phyloP scores from a whole-genome alignment of 2,113 vertebrate genomes.

The Gambusia holbrooki region DNA sequence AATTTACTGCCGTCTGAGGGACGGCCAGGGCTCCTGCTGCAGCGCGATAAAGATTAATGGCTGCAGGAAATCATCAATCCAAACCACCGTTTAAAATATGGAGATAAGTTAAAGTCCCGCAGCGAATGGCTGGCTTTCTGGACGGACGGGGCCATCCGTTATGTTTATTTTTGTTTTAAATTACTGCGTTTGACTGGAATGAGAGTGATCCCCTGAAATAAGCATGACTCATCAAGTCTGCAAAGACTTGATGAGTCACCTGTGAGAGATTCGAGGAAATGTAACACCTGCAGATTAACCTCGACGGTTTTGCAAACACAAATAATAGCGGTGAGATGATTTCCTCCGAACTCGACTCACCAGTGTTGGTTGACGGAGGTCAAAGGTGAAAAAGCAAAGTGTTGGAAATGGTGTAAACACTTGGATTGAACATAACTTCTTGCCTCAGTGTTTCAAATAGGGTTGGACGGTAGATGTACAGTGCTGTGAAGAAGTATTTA shows the following conservation, averaged over 20 bases:
- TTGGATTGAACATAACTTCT: too few relatives aligned
- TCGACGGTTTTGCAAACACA: too few relatives aligned
- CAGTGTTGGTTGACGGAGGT: background rate
- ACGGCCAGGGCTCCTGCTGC: slow-evolving; percentile 21
- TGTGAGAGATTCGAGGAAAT: too few relatives aligned
- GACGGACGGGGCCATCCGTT: background rate
- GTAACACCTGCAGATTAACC: too few relatives aligned
- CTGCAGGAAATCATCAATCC: slow-evolving; percentile 53
- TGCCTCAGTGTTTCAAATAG: too few relatives aligned
- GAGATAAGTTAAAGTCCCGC: slow-evolving; percentile 23
- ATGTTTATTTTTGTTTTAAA: slow-evolving; percentile 14
- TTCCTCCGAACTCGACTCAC: too few relatives aligned
- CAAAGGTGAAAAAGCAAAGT: background rate
- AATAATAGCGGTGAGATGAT: too few relatives aligned
- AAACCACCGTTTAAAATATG: slow-evolving; percentile 33
- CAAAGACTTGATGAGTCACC: background rate
- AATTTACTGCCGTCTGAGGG: slow-evolving; percentile 42
- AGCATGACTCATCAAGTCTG: background rate
- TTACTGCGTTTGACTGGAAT: slow-evolving; percentile 32
- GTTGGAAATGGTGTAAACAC: too few relatives aligned
- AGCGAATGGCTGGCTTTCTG: background rate
- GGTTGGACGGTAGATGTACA: too few relatives aligned
- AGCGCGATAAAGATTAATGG: slow-evolving; percentile 55
- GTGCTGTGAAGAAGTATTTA: too few relatives aligned
- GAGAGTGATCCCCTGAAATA: slow-evolving; percentile 4